Evolutionary conservation across 2,797 vertebrate genomes (phyloP), one percentile per base, ranked within the genome.

Genomic region (Rachycentron canadum): DNA sequence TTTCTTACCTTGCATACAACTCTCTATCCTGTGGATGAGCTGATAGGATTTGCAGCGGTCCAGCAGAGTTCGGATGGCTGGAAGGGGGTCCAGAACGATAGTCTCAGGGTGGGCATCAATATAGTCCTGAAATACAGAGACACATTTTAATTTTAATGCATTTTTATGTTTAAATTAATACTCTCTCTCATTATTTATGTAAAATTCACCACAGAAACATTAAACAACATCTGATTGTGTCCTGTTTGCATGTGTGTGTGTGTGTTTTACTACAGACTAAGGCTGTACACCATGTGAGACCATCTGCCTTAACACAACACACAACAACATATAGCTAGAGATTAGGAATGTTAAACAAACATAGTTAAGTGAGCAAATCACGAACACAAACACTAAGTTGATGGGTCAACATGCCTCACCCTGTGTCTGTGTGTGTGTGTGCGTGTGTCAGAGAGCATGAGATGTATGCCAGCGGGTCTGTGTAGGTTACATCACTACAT

Each of bases 21-120:
- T 95, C 90, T 99, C 98, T 85, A 99, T 96, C 89, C 95, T 96
- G 82, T 97, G 97, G 88, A 99, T 96, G 45, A 99, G 96, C 87
- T 98, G 97, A 0, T 99, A 99, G 76, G 98, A 99, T 86, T 97
- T 99, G 93, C 97, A 98, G 76, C 98, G 97, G 91, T 99, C 98
- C 73, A 99, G 95, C 76, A 99, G 94, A 0, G 97, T 99, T 58
- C 97, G 95, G 87, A 99, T 99, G 78, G 97, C 97, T 0, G 98
- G 98, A 32, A 99, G 96, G 3, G 98, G 98, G 80, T 99, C 98
- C 88, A 99, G 91, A 78, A 99, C 92, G 25, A 99, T 97, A 72
- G 97, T 99, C 93, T 99, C 97, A 2, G 97, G 98, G 84, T 99
- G 98, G 66, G 97, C 95, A 55, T 99, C 97, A 21, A 98, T 99